Conservation (phyloP, 2,888 invertebrate genomes). For the Yponomeuta malinellus region DNA sequence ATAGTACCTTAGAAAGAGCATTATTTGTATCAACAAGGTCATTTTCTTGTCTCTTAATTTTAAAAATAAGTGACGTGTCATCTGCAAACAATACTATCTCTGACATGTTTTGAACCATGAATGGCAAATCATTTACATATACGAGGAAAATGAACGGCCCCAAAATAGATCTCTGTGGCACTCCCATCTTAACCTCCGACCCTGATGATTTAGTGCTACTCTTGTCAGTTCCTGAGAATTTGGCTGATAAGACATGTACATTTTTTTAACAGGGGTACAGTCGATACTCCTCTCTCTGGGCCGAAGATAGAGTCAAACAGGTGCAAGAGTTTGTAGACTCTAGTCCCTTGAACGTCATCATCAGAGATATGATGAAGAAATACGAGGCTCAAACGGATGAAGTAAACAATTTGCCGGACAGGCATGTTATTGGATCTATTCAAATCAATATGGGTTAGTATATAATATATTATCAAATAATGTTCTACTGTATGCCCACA, state of each 20-base stretch:
- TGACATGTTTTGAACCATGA: too few relatives aligned
- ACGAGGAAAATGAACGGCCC: too few relatives aligned
- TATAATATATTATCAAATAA: not conserved
- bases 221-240: not conserved
- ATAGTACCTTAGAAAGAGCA: too few relatives aligned
- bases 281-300: constrained; percentile 83
- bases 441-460: constrained; percentile 82
- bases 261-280: constrained; percentile 39
- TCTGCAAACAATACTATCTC: too few relatives aligned
- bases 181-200: too few relatives aligned
- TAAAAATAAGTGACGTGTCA: too few relatives aligned
- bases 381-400: constrained; percentile 81
- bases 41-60: too few relatives aligned
- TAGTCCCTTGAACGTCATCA: constrained; percentile 84
- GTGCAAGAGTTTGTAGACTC: constrained; percentile 81
- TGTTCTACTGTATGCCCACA: too few relatives aligned
- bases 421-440: constrained; percentile 84
- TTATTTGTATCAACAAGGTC: too few relatives aligned
- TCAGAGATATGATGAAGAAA: constrained; percentile 82
- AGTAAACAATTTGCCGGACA: constrained; percentile 77
- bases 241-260: not conserved
- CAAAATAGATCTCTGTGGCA: too few relatives aligned
- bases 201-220: not conserved
- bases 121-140: too few relatives aligned
- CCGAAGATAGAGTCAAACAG: constrained; percentile 79